These are phyloP conservation scores for Amblyopsis hoosieri DNA, from an alignment of 2,797 vertebrate species.

Conservation along the genomic window DNA sequence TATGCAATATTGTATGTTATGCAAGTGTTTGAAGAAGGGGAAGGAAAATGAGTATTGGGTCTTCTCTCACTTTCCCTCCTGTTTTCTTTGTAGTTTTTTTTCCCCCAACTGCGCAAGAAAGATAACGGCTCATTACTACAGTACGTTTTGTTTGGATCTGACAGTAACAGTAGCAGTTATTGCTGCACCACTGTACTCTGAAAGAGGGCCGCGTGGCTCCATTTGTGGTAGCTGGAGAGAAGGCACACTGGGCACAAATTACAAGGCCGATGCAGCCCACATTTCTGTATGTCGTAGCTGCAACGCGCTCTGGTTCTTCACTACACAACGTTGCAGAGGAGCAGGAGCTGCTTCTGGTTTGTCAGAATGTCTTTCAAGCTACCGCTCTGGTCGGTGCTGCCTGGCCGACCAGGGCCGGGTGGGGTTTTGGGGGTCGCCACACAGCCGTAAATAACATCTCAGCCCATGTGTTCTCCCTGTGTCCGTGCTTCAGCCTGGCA, in stretches of 20 bases:
- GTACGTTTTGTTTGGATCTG: not conserved
- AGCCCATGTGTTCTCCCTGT: slow-evolving; percentile 1
- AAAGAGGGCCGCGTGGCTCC: not conserved
- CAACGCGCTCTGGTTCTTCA: not conserved
- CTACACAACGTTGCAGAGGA: not conserved
- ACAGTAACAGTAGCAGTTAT: slow-evolving; percentile 17
- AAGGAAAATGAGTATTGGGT: slow-evolving; percentile 17
- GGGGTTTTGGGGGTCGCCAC: not conserved
- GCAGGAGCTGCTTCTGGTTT: not conserved
- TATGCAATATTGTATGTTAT: not conserved
- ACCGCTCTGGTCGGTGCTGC: not conserved
- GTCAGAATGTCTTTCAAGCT: not conserved
- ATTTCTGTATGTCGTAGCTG: slow-evolving; percentile 10
- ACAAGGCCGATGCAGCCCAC: not conserved
- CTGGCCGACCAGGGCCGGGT: not conserved
- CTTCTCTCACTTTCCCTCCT: not conserved
- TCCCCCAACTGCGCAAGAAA: slow-evolving; percentile 5
- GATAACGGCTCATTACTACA: not conserved
- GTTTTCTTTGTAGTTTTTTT: too few species aligned
- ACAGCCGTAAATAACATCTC: too few species aligned
- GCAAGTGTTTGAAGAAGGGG: slow-evolving; percentile 21
- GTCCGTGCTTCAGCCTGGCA: slow-evolving; percentile 83
- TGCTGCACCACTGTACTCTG: slow-evolving; percentile 1
- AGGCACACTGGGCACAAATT: slow-evolving; percentile 28
- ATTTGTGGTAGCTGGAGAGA: not conserved